Evolutionary conservation across 2,113 vertebrate genomes (phyloP), one percentile per base, ranked within the genome.

Genomic region (Neofelis nebulosa): DNA sequence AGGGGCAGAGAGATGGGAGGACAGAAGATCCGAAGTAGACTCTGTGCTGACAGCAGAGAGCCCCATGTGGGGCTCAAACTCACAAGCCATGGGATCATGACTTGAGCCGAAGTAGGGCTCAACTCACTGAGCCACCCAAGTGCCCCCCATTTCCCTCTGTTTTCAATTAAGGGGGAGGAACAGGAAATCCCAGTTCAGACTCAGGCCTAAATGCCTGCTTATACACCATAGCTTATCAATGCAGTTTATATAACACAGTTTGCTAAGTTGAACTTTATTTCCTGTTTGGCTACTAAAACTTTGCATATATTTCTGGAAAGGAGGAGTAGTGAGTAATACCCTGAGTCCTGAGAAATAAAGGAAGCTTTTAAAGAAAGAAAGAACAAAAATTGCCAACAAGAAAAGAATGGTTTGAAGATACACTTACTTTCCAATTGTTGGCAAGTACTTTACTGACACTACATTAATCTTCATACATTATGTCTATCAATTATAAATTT

Each of bases 341-440:
- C 5, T 45, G 48, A 94, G 21, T 94, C 94, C 82, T 91, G 65
- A 95, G 78, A 89, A 91, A 82, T 91, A 73, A 71, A 82, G 21
- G 33, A 33, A 76, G 4, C 5, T 61, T 41, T 31, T 71, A 92
- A 97, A 48, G 68, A 36, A 73, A 76, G 23, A 33, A 97, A 87
- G 66, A 68, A 33, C 36, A 63, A 69, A 21, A 89, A 33, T 12
- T 50, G 18, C 50, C 80, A 36, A 45, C 18, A 96, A 76, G 27
- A 83, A 73, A 45, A 57, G n/a, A 55, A 41, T 2, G 36, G 21
- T 74, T 88, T 97, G 78, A 50, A 79, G 52, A 78, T 4, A 52
- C 31, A 69, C 27, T 52, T 73, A 23, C 7, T 19, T 76, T 55
- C 18, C 11, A 57, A 9, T 93, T 69, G 16, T 76, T 33, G 74